Evolutionary conservation across 2,113 vertebrate species (phyloP), one percentile per base, ranked within the genome.

Genomic region (Oxyruncus cristatus): DNA sequence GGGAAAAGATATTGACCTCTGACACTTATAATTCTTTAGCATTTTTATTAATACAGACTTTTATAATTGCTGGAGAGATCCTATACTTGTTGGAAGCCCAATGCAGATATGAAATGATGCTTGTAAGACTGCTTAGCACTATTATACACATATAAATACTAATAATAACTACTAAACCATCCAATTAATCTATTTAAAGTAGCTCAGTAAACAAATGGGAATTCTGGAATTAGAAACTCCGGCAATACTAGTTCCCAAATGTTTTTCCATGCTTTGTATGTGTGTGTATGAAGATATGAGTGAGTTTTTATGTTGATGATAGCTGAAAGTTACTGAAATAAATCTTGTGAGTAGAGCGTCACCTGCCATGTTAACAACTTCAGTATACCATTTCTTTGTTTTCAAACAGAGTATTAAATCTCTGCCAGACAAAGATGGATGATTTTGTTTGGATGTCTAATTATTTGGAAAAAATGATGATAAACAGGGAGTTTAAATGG

Each of bases 171-270:
- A 84, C 20, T 78, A 82, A 93, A 66, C 27, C 27, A 80, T 49
- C 32, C 71, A 46, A 65, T 46, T 79, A 42, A 53, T 67, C 23
- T 75, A 6, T 87, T 83, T 85, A 92, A 95, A 82, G 32, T 67
- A 76, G 23, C n/a, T 86, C 30, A 49, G 33, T 59, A 95, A 94
- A 93, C 17, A 95, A 95, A 92, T 50, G 37, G 35, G 53, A 88
- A 85, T 74, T 93, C 41, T 90, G 59, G 44, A 63, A 75, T 76
- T 72, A 84, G 28, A 85, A 90, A 58, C n/a, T 55, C 63, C 56
- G 37, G 59, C 67, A 89, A 67, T 30, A 23, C 7, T 50, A 74
- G 27, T 75, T 96, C 42, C 37, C 39, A 79, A 33, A 47, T 24
- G 41, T 12, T 9, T 80, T 86, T 87, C 13, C 8, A 8, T 55